Percentiles rank a stretch among this genome's conserved stretches.
Conservation (phyloP, 2,888 invertebrate species). For the Tetropium fuscum region DNA sequence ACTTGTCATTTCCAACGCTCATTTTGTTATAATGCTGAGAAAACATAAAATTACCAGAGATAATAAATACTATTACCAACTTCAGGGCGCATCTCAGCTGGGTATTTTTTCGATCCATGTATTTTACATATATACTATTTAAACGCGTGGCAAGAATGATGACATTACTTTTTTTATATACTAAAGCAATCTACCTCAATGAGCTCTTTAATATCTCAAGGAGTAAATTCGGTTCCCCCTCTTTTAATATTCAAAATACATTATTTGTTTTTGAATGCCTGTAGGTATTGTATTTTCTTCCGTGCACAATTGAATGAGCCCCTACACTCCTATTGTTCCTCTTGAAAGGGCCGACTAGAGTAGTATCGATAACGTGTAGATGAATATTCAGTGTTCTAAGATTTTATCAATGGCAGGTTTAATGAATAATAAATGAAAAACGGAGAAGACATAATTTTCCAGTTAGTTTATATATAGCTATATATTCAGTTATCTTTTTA, state of each 20-base stretch:
- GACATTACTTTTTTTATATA: slow-evolving; percentile 5
- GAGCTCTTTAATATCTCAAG: slow-evolving; percentile 21
- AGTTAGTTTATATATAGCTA: too few species aligned
- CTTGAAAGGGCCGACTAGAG: slow-evolving; percentile 20
- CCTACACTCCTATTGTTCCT: slow-evolving; percentile 11
- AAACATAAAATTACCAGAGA: too few species aligned
- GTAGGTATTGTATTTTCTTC: slow-evolving; percentile 32
- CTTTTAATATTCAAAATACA: slow-evolving; percentile 32
- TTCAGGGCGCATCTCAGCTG: too few species aligned
- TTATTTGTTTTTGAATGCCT: slow-evolving; percentile 40
- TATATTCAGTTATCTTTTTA: too few species aligned
- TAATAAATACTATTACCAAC: too few species aligned
- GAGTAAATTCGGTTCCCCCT: slow-evolving; percentile 26
- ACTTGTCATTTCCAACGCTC: too few species aligned
- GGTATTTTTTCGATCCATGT: too few species aligned
- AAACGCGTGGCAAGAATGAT: neutral
- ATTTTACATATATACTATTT: too few species aligned
- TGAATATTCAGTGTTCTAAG: slow-evolving; percentile 37
- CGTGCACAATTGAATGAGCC: slow-evolving; percentile 31
- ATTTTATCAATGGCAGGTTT: slow-evolving; percentile 22
- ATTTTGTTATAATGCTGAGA: too few species aligned
- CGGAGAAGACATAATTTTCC: too few species aligned
- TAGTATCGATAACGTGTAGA: slow-evolving; percentile 37
- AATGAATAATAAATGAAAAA: slow-evolving; percentile 25
- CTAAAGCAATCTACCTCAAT: slow-evolving; percentile 21